Evolutionary conservation across 2,113 vertebrate species (phyloP), one percentile per base, ranked within the genome.

Genomic region (Camelus dromedarius): DNA sequence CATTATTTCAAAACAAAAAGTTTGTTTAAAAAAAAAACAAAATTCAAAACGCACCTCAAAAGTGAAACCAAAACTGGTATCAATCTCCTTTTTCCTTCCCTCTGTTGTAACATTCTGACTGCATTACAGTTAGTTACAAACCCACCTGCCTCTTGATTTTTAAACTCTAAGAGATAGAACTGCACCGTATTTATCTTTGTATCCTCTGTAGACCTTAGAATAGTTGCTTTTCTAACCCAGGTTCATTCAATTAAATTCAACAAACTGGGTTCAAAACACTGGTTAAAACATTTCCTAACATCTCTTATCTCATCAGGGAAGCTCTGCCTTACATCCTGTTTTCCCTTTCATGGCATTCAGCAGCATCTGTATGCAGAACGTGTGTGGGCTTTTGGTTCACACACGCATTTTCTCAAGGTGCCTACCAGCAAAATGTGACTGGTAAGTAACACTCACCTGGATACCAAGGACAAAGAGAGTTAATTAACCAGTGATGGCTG

Each of bases 181-280:
- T 69, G 22, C 5, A 35, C 64, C 8, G 0, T 54, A 77, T 85
- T 77, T 93, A 82, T 67, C 54, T 92, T 62, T 62, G n/a, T 26
- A 83, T 93, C 67, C 73, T 89, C 87, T 9, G 1, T 14, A 96
- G 90, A 73, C 38, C 42, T 88, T 82, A 73, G 22, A 77, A 93
- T 50, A 73, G 0, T 92, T 95, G 73, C 52, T 93, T 95, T 79
- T 82, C 67, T 93, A 92, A 89, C 62, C 32, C 6, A 50, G 32
- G 35, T 69, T 89, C 67, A 77, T 89, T 85, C 73, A 73, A 69
- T 96, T 89, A 93, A 82, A 76, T 82, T 91, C 60, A 93, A 89
- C 81, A 93, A 88, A 80, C 66, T 18, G 81, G 75, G 15, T 86
- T 89, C 89, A 85, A 91, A 86, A 58, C 30, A 28, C 38, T 89